Evolutionary conservation across 2,888 invertebrate genomes (phyloP), one percentile per base, ranked within the genome.

Genomic region (Calameuta idolon): DNA sequence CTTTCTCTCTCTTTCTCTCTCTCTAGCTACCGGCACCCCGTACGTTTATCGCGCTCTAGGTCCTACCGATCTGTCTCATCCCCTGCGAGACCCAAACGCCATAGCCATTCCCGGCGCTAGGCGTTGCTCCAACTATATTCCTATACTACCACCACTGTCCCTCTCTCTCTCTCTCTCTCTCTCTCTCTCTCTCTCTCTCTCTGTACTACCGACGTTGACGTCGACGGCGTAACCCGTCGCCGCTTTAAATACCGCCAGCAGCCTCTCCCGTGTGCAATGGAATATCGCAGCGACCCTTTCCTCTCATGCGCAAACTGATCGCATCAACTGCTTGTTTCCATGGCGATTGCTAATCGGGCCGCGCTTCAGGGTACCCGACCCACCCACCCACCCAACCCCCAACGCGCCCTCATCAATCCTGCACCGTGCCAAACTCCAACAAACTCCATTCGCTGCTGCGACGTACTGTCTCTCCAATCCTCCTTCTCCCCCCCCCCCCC

Each of bases 321-420:
- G 92, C 92, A 93, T 93, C 93, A 93, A 92, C 92, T 92, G 92
- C 92, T 92, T 92, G 93, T 93, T 93, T 92, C 93, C 93, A 93
- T 93, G 92, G 93, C 92, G 92, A 93, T 93, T 92, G 93, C 92
- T 93, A 93, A 93, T 93, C 93, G 92, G 91, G 90, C 91, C 91
- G 92, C 92, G 90, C 90, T 90, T 90, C 86, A 85, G 86, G 85
- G 84, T 79, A 80, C 82, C 79, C 81, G n/a, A n/a, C 83, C 82
- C 75, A 79, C 77, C 82, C 79, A 81, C 83, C 82, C 75, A 78
- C 77, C 83, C 80, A 81, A 83, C 83, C 75, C 78, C 76, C 83
- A 83, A 85, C 84, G 86, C 83, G 85, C 85, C 85, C 88, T 87
- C 86, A 83, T 85, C 82, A 81, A 75, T 31, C 69, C 76, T 77